Conservation (phyloP, 2,113 vertebrate genomes). For the Seriola aureovittata region DNA sequence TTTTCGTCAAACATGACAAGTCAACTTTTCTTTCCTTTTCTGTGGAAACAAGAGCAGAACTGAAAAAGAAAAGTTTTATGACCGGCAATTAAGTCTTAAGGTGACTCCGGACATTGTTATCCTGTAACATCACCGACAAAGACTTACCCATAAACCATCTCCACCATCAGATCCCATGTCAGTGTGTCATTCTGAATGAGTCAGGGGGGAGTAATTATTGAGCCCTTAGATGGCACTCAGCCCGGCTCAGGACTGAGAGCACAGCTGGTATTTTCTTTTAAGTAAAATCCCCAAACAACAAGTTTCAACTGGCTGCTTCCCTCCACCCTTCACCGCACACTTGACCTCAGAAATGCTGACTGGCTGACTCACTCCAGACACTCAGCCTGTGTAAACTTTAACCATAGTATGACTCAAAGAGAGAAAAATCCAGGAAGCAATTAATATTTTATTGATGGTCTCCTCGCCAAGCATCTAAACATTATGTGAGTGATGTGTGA, state of each 20-base stretch:
- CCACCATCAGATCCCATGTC: conserved; percentile 58
- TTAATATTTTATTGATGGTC: conserved; percentile 52
- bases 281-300: conserved; percentile 73
- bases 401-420: conserved; percentile 57
- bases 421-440: conserved; percentile 46
- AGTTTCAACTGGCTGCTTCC: conserved; percentile 71
- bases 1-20: conserved; percentile 19
- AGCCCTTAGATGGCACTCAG: conserved; percentile 50
- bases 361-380: conserved; percentile 64
- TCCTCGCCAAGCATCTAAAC: conserved; percentile 29
- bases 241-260: conserved; percentile 52
- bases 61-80: conserved; percentile 39
- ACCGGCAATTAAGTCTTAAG: conserved; percentile 29
- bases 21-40: conserved; percentile 26
- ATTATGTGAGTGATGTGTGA: conserved; percentile 40
- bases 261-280: conserved; percentile 67
- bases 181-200: conserved; percentile 63
- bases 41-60: conserved; percentile 10
- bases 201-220: conserved; percentile 66
- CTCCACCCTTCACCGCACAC: conserved; percentile 64
- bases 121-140: conserved; percentile 34
- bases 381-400: conserved; percentile 58
- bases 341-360: conserved; percentile 79
- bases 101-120: conserved; percentile 51
- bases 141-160: conserved; percentile 48